Evolutionary conservation across 2,888 invertebrate genomes (phyloP).

Genomic region (Rhagonycha lutea): DNA sequence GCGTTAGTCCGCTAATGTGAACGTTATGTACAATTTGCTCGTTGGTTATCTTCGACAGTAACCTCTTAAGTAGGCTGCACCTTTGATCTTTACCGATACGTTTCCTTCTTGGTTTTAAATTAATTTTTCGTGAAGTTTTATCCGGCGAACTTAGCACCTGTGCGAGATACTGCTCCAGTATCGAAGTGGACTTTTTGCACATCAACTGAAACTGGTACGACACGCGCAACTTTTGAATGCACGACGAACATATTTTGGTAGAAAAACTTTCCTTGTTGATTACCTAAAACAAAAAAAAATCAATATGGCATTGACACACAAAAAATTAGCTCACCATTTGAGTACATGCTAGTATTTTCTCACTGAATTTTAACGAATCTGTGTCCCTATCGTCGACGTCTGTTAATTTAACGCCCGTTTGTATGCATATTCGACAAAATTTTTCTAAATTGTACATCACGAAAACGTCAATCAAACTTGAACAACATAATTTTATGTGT

Average conservation of each 20-base stretch:
- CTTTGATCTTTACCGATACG: slow-evolving; percentile 51
- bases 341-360: slow-evolving; percentile 51
- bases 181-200: slow-evolving; percentile 50
- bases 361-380: slow-evolving; percentile 50
- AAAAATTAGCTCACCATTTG: slow-evolving; percentile 49
- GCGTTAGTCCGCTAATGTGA: slow-evolving; percentile 25
- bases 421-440: slow-evolving; percentile 53
- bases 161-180: slow-evolving; percentile 47
- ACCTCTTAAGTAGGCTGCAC: slow-evolving; percentile 48
- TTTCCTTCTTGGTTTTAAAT: slow-evolving; percentile 34
- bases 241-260: slow-evolving; percentile 50
- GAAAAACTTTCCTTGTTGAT: slow-evolving; percentile 49
- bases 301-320: slow-evolving; percentile 47
- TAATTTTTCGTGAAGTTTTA: not conserved
- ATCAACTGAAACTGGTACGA: slow-evolving; percentile 52
- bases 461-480: slow-evolving; percentile 53
- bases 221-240: slow-evolving; percentile 49
- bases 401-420: slow-evolving; percentile 45
- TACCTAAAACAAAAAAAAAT: slow-evolving; percentile 53
- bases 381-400: slow-evolving; percentile 49
- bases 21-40: slow-evolving; percentile 26
- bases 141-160: slow-evolving; percentile 43
- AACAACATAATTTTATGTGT: slow-evolving; percentile 42
- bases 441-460: slow-evolving; percentile 53
- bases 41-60: slow-evolving; percentile 41